These are phyloP conservation scores for Harpagifer antarcticus DNA, from an alignment of 2,797 vertebrate species.

Conservation along the genomic window DNA sequence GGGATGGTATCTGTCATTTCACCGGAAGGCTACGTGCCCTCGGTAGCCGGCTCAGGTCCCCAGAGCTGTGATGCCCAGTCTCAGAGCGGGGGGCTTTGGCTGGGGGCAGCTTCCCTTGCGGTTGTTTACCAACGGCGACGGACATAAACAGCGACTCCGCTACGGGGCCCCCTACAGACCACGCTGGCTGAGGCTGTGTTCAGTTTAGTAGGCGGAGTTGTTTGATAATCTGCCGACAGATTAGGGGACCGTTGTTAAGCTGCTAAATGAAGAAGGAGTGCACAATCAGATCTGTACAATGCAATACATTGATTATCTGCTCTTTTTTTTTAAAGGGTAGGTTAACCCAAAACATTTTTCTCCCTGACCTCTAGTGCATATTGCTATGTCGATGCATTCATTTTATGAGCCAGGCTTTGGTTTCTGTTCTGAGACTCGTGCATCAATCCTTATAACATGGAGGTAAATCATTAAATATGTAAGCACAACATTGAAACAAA, in stretches of 20 bases:
- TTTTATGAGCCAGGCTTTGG: neutral
- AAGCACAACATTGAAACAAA: neutral
- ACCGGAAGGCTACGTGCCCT: conserved; percentile 88
- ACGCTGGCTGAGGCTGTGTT: conserved; percentile 78
- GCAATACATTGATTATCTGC: neutral
- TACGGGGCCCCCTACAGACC: conserved; percentile 78
- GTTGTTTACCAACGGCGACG: conserved; percentile 87
- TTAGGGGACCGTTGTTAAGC: conserved; percentile 84
- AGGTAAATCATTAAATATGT: neutral
- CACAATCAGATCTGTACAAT: conserved; percentile 53
- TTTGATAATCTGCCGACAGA: conserved; percentile 80
- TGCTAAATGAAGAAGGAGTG: conserved; percentile 86
- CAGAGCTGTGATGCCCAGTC: conserved; percentile 78
- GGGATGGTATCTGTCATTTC: conserved; percentile 86
- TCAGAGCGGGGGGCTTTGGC: conserved; percentile 76
- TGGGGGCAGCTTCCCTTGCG: conserved; percentile 87
- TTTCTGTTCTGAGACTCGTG: neutral
- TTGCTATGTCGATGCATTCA: neutral
- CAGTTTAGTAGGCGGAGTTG: conserved; percentile 85
- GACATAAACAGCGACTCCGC: conserved; percentile 76
- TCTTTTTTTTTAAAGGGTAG: conserved; percentile 3
- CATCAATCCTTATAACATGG: neutral
- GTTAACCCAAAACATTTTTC: neutral
- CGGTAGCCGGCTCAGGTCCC: conserved; percentile 85
- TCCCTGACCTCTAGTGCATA: neutral